Base-by-base conservation (phyloP, 2,797 vertebrate genomes). In the Enteromius anoplus region DNA sequence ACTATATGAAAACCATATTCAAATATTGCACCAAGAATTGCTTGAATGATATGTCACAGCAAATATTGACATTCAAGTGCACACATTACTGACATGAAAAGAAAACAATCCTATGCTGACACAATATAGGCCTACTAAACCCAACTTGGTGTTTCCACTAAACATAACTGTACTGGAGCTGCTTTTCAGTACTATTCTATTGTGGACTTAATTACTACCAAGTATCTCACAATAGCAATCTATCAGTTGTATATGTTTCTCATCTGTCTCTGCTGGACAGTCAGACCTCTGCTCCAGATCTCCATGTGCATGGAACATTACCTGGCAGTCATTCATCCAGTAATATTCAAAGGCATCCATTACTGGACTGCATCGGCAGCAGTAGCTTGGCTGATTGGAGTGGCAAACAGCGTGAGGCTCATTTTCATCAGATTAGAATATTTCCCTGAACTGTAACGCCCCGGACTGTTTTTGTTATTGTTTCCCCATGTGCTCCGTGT, bases 311-410 rank as follows among this genome's bases (percentile, higher is more conserved):
- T 71, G 7, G 64, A 83, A 26, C 84, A 76, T 23, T 83, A 82
- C 17, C 37, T 87, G 34, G 83, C 86, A n/a, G 83, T 87, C 37
- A 21, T 80, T 15, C 58, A 76, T 71, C 83, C 83, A 34, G n/a
- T 82, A 23, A 78, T 3, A 3, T 87, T 84, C 21, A 87, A 70
- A 29, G 42, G 3, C 4, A 58, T 76, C 19, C 45, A 66, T 32
- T 66, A 58, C 55, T 77, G 72, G n/a, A 49, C 51, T 47, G 70
- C 19, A n/a, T 0, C 2, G 3, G 65, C 17, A 49, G 2, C 32
- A 21, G 17, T 7, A 17, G 32, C 37, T 11, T 83, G 77, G 81
- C 12, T 76, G 2, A 51, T 64, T 0, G 23, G 2, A 12, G 0
- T 19, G 10, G 55, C 1, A 3, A 60, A 45, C 3, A 9, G 75